A percentile compares a stretch with the other conserved stretches of the same genome.
phyloP scores from a whole-genome alignment of 2,797 vertebrate genomes.

The Mico argentatus region DNA sequence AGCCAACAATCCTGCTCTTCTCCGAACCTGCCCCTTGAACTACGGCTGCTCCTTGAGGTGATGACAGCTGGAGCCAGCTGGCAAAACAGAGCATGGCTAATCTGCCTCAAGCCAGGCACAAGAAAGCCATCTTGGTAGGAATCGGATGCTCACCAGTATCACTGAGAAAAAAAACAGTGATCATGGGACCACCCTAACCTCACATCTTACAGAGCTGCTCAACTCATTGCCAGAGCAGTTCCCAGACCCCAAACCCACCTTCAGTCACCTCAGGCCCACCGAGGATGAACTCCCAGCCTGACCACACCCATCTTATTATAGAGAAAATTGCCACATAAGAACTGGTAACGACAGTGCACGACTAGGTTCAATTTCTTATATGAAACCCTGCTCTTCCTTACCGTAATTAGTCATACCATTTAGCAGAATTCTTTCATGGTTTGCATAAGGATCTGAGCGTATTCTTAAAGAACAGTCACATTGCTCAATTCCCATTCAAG shows the following conservation, averaged over 20 bases:
- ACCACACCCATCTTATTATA: neutral
- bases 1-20: neutral
- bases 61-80: neutral
- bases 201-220: neutral
- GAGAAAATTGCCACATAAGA: neutral
- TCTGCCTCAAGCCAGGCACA: neutral
- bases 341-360: neutral
- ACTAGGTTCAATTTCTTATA: constrained; percentile 14
- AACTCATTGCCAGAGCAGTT: neutral
- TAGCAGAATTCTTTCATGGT: constrained; percentile 43
- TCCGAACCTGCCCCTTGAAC: neutral
- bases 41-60: neutral
- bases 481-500: constrained; percentile 60
- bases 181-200: neutral
- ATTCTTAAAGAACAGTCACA: constrained; percentile 54
- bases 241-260: neutral
- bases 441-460: constrained; percentile 23
- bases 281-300: neutral
- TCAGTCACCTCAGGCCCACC: neutral
- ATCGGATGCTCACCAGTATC: neutral
- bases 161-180: constrained; percentile 28
- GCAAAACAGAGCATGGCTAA: neutral
- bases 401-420: constrained; percentile 55
- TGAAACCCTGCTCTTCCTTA: constrained; percentile 33
- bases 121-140: neutral